Conservation (phyloP, 1,140 invertebrate species). For the Macrobrachium nipponense region DNA sequence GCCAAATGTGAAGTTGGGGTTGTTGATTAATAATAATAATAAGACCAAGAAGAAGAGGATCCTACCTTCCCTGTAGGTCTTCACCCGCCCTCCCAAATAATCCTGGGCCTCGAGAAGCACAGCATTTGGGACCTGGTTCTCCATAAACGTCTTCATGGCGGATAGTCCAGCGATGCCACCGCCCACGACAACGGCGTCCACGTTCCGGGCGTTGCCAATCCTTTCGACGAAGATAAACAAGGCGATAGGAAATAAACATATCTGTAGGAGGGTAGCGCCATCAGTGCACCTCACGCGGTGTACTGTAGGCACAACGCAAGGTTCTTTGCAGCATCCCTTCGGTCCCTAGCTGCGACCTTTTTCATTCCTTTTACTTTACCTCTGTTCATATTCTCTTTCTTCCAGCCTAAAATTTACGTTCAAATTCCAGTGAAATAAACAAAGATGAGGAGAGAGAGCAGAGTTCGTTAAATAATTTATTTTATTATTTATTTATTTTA, state of each 20-base stretch:
- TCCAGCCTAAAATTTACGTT: no score
- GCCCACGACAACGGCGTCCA: constrained; percentile 42
- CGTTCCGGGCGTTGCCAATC: not conserved
- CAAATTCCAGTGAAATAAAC: no score
- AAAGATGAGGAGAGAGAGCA: no score
- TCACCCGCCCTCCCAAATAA: constrained; percentile 31
- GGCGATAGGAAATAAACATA: no score
- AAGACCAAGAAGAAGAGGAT: not conserved
- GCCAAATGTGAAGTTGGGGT: not conserved
- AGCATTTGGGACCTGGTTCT: not conserved
- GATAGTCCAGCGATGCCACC: constrained; percentile 38
- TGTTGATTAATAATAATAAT: not conserved
- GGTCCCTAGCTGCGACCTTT: no score
- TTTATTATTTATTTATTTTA: no score
- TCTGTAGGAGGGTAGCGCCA: not conserved
- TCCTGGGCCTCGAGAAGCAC: constrained; percentile 36
- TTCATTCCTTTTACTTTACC: no score
- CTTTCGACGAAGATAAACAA: not conserved
- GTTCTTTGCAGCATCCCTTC: no score
- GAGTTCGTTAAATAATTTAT: no score
- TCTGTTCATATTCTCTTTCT: no score
- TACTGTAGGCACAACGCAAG: no score
- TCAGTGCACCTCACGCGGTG: no score
- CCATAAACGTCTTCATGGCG: constrained; percentile 11
- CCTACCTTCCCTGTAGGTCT: constrained; percentile 44